phyloP scores from a whole-genome alignment of 2,888 invertebrate species.

The Synergus japonicus region DNA sequence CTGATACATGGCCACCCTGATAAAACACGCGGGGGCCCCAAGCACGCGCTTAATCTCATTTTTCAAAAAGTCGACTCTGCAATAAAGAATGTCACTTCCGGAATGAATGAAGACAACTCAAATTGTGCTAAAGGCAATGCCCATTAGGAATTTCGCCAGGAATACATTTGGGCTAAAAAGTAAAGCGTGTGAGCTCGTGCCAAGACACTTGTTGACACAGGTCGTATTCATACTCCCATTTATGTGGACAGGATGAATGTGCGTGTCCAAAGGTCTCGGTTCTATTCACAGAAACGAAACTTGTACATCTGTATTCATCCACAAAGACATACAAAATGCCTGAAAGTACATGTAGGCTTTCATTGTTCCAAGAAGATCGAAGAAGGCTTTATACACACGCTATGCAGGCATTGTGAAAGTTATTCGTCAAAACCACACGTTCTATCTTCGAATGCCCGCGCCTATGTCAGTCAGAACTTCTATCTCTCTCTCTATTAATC shows the following conservation, averaged over 20 bases:
- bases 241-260: constrained; percentile 45
- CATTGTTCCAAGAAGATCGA: constrained; percentile 22
- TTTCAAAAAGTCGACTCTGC: not conserved
- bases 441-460: not conserved
- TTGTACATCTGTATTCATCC: not conserved
- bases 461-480: not conserved
- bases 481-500: constrained; percentile 29
- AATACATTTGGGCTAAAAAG: constrained; percentile 49
- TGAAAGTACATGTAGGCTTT: not conserved
- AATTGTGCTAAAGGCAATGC: constrained; percentile 16
- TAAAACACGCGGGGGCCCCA: no score
- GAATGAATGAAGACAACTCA: not conserved
- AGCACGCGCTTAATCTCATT: no score
- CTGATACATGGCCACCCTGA: no score
- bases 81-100: not conserved
- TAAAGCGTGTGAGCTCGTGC: constrained; percentile 53
- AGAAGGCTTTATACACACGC: constrained; percentile 21
- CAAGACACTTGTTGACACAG: constrained; percentile 59
- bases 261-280: constrained; percentile 48
- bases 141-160: constrained; percentile 44
- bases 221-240: constrained; percentile 46
- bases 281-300: constrained; percentile 23
- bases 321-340: not conserved
- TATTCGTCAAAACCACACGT: constrained; percentile 34
- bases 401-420: constrained; percentile 17